Base-by-base conservation (phyloP, 2,113 vertebrate genomes). In the Oxyruncus cristatus region DNA sequence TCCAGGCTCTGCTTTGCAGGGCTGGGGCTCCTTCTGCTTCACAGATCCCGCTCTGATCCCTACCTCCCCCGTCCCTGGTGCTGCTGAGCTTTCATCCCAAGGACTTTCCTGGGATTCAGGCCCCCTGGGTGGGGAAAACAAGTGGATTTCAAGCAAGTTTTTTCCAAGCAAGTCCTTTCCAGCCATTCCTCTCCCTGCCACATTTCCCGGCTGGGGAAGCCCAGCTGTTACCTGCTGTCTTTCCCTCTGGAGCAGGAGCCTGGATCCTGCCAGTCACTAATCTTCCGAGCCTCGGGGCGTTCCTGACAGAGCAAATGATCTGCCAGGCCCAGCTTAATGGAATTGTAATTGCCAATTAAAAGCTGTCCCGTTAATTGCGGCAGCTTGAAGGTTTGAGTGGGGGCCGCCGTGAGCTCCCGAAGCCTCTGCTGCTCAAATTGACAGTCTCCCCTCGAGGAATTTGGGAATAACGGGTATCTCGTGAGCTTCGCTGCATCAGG, bases 281-380 rank as follows among this genome's bases (percentile, higher is more conserved):
- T 96, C 94, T 96, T 94, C 92, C 74, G 77, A 91, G 94, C 96
- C 93, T 62, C 92, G 74, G 83, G 95, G 94, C 88, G 74, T 81
- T 94, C 74, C 81, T 93, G 95, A 93, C 85, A 95, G 89, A 95
- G 95, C 85, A 95, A 97, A 95, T 92, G 92, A 97, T 96, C 95
- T 97, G 96, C 95, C 96, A 96, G 93, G 61, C 81, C 71, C 93
- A 67, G 87, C 61, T 89, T 96, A 97, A 97, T 97, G 97, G 96
- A 95, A 97, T 87, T 94, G 94, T 95, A 97, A 97, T 97, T 97
- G 96, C 84, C 97, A 97, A 97, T 98, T 98, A 97, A 97, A 97
- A 96, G 79, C 95, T 93, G 89, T 95, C 93, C 97, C 77, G 91
- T 94, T 97, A 97, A 97, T 96, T 96, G 96, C 93, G 59, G 93